A percentile compares a stretch with the other conserved stretches of the same genome.
These are phyloP conservation scores for Lochmaea crataegi DNA, from an alignment of 2,888 invertebrate species.

Conservation along the genomic window DNA sequence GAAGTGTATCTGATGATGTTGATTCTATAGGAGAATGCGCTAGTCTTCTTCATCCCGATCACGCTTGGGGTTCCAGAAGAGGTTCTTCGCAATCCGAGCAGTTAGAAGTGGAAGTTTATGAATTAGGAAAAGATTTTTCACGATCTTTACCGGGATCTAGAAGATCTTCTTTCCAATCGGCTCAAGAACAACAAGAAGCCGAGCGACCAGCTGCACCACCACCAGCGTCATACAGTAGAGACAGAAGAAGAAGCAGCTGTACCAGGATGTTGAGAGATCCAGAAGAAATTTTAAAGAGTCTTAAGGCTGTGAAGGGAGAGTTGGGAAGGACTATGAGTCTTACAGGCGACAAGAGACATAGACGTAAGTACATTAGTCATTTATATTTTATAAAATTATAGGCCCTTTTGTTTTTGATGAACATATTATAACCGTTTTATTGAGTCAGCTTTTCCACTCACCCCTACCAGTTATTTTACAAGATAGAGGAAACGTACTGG, in stretches of 20 bases:
- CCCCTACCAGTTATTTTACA: too few relatives aligned
- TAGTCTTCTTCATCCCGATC: conserved; percentile 86
- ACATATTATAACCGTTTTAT: too few relatives aligned
- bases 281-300: conserved; percentile 83
- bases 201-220: conserved; percentile 68
- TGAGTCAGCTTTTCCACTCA: too few relatives aligned
- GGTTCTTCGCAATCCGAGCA: conserved; percentile 93
- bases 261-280: conserved; percentile 80
- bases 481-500: too few relatives aligned
- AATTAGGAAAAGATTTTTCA: conserved; percentile 87
- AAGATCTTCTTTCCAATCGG: conserved; percentile 83
- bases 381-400: too few relatives aligned
- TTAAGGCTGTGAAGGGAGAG: conserved; percentile 86
- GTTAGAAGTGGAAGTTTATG: conserved; percentile 81
- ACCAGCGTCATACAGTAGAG: conserved; percentile 71
- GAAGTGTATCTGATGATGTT: conserved; percentile 80
- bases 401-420: too few relatives aligned
- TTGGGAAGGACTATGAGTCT: conserved; percentile 86
- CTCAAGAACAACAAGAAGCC: conserved; percentile 65
- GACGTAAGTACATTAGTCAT: conserved; percentile 69
- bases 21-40: conserved; percentile 80
- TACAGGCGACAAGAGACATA: conserved; percentile 73
- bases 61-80: conserved; percentile 83
- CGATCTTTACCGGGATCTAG: conserved; percentile 87
- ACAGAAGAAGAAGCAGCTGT: conserved; percentile 84